Percentiles rank a stretch among this genome's conserved stretches.
Conservation (phyloP, 2,113 vertebrate species). For the Sylvilagus bachmani region DNA sequence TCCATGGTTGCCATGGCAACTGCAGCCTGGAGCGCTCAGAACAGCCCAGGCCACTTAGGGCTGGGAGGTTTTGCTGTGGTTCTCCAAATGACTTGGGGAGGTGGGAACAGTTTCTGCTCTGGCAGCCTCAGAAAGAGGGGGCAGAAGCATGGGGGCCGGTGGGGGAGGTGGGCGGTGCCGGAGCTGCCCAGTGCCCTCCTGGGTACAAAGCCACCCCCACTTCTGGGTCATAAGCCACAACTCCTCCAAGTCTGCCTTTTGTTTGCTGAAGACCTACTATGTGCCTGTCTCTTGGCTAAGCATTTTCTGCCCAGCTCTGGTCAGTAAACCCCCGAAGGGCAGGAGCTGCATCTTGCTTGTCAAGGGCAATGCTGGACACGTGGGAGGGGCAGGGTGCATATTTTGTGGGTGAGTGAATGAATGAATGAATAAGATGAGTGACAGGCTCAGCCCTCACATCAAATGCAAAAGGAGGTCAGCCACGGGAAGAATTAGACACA, state of each 20-base stretch:
- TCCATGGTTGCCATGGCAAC: constrained; percentile 53
- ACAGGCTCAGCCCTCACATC: not conserved
- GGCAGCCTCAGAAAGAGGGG: not conserved
- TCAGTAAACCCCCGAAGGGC: not conserved
- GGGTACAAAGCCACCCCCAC: not conserved
- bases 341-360: not conserved
- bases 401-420: not conserved
- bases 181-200: accelerated
- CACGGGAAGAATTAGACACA: not conserved
- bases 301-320: not conserved
- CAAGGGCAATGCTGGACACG: not conserved
- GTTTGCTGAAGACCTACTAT: constrained; percentile 13
- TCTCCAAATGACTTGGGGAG: not conserved
- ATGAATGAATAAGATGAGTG: not conserved
- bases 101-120: not conserved
- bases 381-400: not conserved
- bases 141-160: accelerated
- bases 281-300: not conserved
- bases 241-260: not conserved
- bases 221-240: accelerated
- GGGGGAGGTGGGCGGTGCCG: not conserved
- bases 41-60: not conserved
- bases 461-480: not conserved
- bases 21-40: accelerated
- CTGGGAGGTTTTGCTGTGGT: not conserved